phyloP scores from a whole-genome alignment of 2,888 invertebrate genomes.

The Zhuqinia jingwanae region DNA sequence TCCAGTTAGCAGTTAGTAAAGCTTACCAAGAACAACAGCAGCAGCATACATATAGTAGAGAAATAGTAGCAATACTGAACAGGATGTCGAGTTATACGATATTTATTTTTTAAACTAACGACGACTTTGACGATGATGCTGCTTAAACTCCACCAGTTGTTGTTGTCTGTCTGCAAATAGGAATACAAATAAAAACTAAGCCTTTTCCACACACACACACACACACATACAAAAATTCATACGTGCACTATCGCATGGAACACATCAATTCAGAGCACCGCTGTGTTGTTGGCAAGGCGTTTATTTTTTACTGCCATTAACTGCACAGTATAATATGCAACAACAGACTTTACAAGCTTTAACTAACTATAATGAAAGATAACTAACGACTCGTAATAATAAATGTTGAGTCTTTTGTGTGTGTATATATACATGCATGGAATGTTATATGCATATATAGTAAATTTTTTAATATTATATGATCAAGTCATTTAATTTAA shows the following conservation, averaged over 20 bases:
- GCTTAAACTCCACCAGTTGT: background rate
- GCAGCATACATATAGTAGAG: background rate
- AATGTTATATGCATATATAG: background rate
- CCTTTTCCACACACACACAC: too few species aligned
- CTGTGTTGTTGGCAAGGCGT: too few species aligned
- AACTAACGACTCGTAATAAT: constrained; percentile 15
- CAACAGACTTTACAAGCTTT: background rate
- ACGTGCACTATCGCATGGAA: too few species aligned
- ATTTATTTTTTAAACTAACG: constrained; percentile 28
- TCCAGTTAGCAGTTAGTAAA: constrained; percentile 29
- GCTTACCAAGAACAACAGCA: background rate
- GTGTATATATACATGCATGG: background rate
- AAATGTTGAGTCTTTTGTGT: background rate
- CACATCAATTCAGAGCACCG: too few species aligned
- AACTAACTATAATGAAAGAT: constrained; percentile 10
- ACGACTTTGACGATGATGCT: background rate
- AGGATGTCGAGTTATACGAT: constrained; percentile 40
- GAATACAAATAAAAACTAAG: background rate
- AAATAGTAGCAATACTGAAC: background rate
- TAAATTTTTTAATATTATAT: background rate
- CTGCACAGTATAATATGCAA: background rate
- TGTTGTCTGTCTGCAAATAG: background rate
- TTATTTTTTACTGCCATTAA: background rate
- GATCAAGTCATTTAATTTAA: constrained; percentile 35
- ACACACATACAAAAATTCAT: too few species aligned